Evolutionary conservation across 30 jellyfish, hydroid and myxozoan genomes (phyloP).

Genomic region (Hydractinia symbiolongicarpus): DNA sequence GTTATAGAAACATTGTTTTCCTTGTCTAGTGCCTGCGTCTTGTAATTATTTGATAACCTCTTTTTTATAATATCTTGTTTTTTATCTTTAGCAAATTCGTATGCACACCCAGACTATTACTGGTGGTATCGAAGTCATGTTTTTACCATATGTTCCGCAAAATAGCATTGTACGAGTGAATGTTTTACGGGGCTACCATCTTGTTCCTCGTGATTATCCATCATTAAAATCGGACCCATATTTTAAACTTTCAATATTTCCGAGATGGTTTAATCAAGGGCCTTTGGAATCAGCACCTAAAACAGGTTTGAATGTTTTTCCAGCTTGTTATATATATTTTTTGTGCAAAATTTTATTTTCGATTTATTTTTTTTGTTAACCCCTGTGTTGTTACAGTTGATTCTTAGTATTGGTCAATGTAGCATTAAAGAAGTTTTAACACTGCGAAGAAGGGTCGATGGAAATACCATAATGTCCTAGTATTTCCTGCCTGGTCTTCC

Average conservation of each 20-base stretch:
- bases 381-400: too few relatives aligned
- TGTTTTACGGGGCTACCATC: constrained; percentile 47
- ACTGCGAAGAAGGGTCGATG: too few relatives aligned
- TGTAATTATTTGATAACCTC: background rate
- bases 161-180: constrained; percentile 53
- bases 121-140: constrained; percentile 67
- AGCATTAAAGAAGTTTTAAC: too few relatives aligned
- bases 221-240: constrained; percentile 71
- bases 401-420: too few relatives aligned
- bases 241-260: constrained; percentile 46
- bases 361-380: too few relatives aligned
- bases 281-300: constrained; percentile 39
- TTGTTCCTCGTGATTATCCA: constrained; percentile 87
- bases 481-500: too few relatives aligned
- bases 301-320: constrained; percentile 31
- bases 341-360: too few relatives aligned
- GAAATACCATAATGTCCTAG: too few relatives aligned
- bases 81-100: constrained; percentile 46
- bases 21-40: background rate
- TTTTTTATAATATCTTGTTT: constrained; percentile 8
- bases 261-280: constrained; percentile 60
- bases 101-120: constrained; percentile 57
- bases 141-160: constrained; percentile 46
- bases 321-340: background rate
- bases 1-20: background rate